Percentiles rank a stretch among this genome's conserved stretches.
Conservation (phyloP, 2,888 invertebrate species). For the Synergus gifuensis region DNA sequence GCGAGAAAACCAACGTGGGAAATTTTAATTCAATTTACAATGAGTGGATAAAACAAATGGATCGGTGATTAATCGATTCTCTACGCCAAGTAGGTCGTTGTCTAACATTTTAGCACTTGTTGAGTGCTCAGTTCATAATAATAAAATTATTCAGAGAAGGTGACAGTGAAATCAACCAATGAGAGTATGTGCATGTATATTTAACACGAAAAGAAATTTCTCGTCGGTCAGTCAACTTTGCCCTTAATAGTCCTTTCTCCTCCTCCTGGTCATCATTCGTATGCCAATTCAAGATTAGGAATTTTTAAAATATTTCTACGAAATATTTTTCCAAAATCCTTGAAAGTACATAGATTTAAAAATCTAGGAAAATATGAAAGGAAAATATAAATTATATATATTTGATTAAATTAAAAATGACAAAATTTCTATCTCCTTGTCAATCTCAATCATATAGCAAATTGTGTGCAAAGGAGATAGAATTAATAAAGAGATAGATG, state of each 20-base stretch:
- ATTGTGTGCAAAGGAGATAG: no score
- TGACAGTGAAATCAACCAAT: slow-evolving; percentile 54
- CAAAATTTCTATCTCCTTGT: no score
- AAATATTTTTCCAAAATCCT: not conserved
- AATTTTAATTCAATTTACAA: not conserved
- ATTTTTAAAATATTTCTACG: not conserved
- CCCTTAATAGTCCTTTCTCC: slow-evolving; percentile 49
- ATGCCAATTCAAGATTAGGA: slow-evolving; percentile 6
- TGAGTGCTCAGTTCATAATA: not conserved
- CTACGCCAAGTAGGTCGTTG: slow-evolving; percentile 2
- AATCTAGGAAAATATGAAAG: not conserved
- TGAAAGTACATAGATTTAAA: not conserved
- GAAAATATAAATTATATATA: not conserved
- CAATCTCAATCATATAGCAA: no score
- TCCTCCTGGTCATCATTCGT: not conserved
- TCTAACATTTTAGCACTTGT: slow-evolving; percentile 6
- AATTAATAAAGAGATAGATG: no score
- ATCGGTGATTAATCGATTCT: not conserved
- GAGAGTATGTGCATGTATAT: slow-evolving; percentile 36
- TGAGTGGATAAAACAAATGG: not conserved
- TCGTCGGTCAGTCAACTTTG: slow-evolving; percentile 55
- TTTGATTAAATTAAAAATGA: not conserved
- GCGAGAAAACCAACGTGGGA: not conserved
- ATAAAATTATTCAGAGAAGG: slow-evolving; percentile 43
- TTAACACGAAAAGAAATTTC: slow-evolving; percentile 44